phyloP scores from a whole-genome alignment of 2,888 invertebrate species.

The Nasonia oneida region DNA sequence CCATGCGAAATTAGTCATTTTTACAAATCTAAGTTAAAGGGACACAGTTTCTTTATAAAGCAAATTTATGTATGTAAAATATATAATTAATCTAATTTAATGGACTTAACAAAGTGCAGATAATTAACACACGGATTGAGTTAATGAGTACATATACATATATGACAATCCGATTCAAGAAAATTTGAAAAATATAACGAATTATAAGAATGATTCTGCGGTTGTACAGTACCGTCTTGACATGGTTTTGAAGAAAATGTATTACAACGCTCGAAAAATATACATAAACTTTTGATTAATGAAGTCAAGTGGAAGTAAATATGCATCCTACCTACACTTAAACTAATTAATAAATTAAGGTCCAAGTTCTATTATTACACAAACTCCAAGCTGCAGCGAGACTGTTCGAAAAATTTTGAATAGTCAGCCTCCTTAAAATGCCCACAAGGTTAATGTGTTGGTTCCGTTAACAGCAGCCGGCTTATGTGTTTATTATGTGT shows the following conservation, averaged over 20 bases:
- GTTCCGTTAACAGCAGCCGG: slow-evolving; percentile 11
- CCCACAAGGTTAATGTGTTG: slow-evolving; percentile 40
- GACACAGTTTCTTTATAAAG: slow-evolving; percentile 69
- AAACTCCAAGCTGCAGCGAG: slow-evolving; percentile 30
- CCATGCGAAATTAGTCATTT: slow-evolving; percentile 70
- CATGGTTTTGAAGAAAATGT: slow-evolving; percentile 34
- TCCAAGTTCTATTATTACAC: slow-evolving; percentile 15
- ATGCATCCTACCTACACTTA: slow-evolving; percentile 12
- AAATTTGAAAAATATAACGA: slow-evolving; percentile 38
- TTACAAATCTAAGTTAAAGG: slow-evolving; percentile 73
- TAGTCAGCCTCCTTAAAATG: slow-evolving; percentile 1
- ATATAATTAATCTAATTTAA: slow-evolving; percentile 60
- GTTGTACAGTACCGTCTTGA: slow-evolving; percentile 31
- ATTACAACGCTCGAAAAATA: slow-evolving; percentile 34
- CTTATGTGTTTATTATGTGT: slow-evolving; percentile 44
- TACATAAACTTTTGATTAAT: slow-evolving; percentile 32
- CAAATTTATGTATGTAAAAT: slow-evolving; percentile 65
- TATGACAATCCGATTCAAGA: slow-evolving; percentile 40
- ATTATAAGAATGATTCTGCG: slow-evolving; percentile 27
- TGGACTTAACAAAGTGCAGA: slow-evolving; percentile 45
- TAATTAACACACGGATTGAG: slow-evolving; percentile 30
- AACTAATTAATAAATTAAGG: slow-evolving; percentile 24
- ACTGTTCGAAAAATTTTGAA: slow-evolving; percentile 27
- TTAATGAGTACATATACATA: slow-evolving; percentile 21
- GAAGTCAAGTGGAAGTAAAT: neutral